A percentile compares a stretch with the other conserved stretches of the same genome.
These are phyloP conservation scores for Bombylius discolor DNA, from an alignment of 2,888 invertebrate genomes.

Conservation along the genomic window DNA sequence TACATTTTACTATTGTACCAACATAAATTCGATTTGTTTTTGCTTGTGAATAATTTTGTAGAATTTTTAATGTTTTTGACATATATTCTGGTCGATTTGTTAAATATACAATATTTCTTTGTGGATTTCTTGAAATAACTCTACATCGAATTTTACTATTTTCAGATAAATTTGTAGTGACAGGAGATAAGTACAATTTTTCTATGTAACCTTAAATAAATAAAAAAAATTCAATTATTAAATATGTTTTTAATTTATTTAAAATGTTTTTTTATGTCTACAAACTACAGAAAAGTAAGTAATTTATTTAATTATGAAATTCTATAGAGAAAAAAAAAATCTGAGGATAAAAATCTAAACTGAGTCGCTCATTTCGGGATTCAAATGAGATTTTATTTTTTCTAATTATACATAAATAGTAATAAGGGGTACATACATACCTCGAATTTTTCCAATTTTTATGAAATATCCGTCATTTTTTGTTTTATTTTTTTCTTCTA, in stretches of 20 bases:
- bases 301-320: neutral
- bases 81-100: slow-evolving; percentile 55
- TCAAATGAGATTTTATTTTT: too few species aligned
- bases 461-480: slow-evolving; percentile 39
- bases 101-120: slow-evolving; percentile 40
- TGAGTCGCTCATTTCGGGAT: too few species aligned
- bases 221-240: neutral
- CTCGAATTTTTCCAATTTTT: slow-evolving; percentile 41
- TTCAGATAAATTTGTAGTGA: slow-evolving; percentile 42
- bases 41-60: slow-evolving; percentile 41
- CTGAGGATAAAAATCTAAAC: too few species aligned
- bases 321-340: too few species aligned
- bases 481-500: slow-evolving; percentile 37
- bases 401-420: too few species aligned
- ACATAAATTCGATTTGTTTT: slow-evolving; percentile 34
- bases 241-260: neutral
- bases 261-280: neutral
- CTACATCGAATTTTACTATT: slow-evolving; percentile 46
- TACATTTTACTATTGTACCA: slow-evolving; percentile 30
- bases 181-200: slow-evolving; percentile 40
- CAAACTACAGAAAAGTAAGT: neutral
- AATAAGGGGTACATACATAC: slow-evolving; percentile 21
- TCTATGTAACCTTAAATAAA: slow-evolving; percentile 41
- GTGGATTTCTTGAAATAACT: slow-evolving; percentile 41
- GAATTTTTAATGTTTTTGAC: slow-evolving; percentile 39